Evolutionary conservation across 2,888 invertebrate species (phyloP).

Genomic region (Meghimatium bilineatum): DNA sequence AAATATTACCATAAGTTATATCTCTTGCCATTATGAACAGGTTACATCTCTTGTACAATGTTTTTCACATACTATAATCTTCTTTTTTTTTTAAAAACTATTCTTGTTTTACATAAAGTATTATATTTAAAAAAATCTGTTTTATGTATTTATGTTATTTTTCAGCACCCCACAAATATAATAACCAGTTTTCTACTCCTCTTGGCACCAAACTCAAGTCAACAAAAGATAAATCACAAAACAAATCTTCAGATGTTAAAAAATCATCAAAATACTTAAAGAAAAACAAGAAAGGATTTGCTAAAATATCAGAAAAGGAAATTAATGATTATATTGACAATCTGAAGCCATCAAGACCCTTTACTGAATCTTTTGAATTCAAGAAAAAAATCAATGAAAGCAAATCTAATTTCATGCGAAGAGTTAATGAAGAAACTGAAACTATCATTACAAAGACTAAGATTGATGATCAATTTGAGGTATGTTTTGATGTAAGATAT

Average conservation of each 20-base stretch:
- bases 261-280: neutral
- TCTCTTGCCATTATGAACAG: too few species aligned
- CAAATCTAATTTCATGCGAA: slow-evolving; percentile 27
- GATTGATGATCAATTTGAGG: slow-evolving; percentile 45
- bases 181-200: slow-evolving; percentile 7
- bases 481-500: slow-evolving; percentile 22
- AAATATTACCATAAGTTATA: too few species aligned
- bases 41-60: too few species aligned
- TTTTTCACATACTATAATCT: too few species aligned
- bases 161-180: slow-evolving; percentile 33
- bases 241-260: neutral
- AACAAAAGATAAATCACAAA: neutral
- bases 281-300: neutral
- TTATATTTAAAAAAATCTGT: too few species aligned
- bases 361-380: slow-evolving; percentile 37
- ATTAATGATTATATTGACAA: slow-evolving; percentile 34
- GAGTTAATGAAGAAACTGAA: slow-evolving; percentile 45
- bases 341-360: slow-evolving; percentile 25
- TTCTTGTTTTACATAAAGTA: too few species aligned
- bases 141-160: neutral
- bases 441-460: slow-evolving; percentile 37
- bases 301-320: slow-evolving; percentile 21
- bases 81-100: too few species aligned
- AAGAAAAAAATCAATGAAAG: slow-evolving; percentile 36
- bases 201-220: neutral